Conservation (phyloP, 2,113 vertebrate species). For the Electrona antarctica region DNA sequence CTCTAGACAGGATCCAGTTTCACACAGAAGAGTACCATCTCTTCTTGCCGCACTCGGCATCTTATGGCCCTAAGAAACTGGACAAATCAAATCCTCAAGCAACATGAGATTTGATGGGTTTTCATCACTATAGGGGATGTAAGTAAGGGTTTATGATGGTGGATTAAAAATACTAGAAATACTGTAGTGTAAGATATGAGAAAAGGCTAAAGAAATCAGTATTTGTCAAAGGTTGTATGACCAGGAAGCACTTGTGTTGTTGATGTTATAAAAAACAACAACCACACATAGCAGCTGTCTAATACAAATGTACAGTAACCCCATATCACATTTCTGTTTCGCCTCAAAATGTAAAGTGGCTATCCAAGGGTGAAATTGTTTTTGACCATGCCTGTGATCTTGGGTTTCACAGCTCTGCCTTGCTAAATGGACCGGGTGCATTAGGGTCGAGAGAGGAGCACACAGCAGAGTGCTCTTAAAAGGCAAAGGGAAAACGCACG, state of each 20-base stretch:
- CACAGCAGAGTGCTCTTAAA: constrained; percentile 71
- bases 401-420: constrained; percentile 68
- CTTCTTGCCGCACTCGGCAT: constrained; percentile 25
- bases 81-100: neutral
- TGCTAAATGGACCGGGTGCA: constrained; percentile 70
- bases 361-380: constrained; percentile 68
- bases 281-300: neutral
- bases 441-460: constrained; percentile 61
- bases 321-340: constrained; percentile 35
- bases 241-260: neutral
- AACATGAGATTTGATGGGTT: neutral
- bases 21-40: constrained; percentile 49
- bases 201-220: neutral
- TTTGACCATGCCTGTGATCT: constrained; percentile 68
- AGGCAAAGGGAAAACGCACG: constrained; percentile 46
- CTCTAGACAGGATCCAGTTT: constrained; percentile 65
- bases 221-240: neutral
- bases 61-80: constrained; percentile 26
- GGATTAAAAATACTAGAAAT: no score
- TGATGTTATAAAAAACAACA: constrained; percentile 1
- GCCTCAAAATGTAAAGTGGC: constrained; percentile 48
- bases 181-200: neutral
- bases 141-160: neutral
- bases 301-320: constrained; percentile 2
- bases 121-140: neutral